Conservation (phyloP, 1,140 invertebrate genomes). For the Leptinotarsa defecta region DNA sequence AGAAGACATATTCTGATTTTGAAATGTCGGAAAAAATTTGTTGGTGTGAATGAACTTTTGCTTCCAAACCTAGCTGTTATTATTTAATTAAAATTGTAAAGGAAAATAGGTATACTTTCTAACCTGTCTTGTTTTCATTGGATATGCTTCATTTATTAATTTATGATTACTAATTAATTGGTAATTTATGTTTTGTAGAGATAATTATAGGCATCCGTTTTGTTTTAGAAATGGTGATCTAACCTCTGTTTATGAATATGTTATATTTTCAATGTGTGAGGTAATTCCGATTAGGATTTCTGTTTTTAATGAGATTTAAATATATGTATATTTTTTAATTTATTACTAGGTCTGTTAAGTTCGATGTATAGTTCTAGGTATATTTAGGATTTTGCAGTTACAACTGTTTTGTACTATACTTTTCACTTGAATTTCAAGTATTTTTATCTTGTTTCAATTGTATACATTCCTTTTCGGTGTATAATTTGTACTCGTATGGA, state of each 20-base stretch:
- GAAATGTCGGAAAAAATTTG: no score
- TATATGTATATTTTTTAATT: constrained; percentile 7
- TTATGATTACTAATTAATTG: constrained; percentile 1
- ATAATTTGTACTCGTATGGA: neutral
- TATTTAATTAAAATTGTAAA: constrained; percentile 4
- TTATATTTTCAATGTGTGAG: no score
- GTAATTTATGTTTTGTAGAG: neutral
- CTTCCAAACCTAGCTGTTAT: neutral
- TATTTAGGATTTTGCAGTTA: neutral
- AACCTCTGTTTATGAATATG: neutral
- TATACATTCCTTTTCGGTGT: neutral
- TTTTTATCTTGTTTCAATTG: neutral
- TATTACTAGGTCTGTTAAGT: constrained; percentile 3
- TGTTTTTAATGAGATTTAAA: neutral
- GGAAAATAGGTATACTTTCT: constrained; percentile 4
- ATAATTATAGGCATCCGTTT: constrained; percentile 5
- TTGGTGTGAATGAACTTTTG: neutral
- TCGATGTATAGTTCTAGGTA: neutral
- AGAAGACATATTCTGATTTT: no score
- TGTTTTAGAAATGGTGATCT: constrained; percentile 12
- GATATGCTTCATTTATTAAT: constrained; percentile 10
- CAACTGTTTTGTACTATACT: constrained; percentile 1
- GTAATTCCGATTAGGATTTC: no score
- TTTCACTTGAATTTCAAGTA: constrained; percentile 3
- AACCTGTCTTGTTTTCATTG: neutral